Evolutionary conservation across 1,140 invertebrate genomes (phyloP).

Genomic region (Bilobella aurantiaca): DNA sequence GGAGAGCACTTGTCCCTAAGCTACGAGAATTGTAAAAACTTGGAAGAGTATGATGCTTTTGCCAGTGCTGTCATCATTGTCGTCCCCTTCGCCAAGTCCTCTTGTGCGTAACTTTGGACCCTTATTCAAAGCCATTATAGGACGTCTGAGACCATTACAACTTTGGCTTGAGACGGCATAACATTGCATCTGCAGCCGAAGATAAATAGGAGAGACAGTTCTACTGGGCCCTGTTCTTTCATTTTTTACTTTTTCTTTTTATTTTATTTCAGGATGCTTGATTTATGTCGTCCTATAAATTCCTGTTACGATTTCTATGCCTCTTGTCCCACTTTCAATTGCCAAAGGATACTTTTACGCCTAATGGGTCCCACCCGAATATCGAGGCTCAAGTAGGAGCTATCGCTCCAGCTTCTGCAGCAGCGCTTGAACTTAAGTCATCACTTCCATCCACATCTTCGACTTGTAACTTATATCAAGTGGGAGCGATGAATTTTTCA

Average conservation of each 20-base stretch:
- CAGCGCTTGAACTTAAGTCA: too few relatives aligned
- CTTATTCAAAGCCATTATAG: neutral
- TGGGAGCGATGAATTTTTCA: slow-evolving; percentile 1
- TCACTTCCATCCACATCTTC: neutral
- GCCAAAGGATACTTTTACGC: neutral
- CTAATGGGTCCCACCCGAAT: neutral
- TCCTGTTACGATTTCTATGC: slow-evolving; percentile 1
- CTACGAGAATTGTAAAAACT: too few relatives aligned
- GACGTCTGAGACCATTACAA: too few relatives aligned
- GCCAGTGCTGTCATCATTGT: too few relatives aligned
- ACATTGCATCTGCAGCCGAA: neutral
- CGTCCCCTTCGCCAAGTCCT: too few relatives aligned
- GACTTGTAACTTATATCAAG: too few relatives aligned
- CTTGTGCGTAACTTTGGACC: too few relatives aligned
- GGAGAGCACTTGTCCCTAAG: too few relatives aligned
- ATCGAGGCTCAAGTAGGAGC: too few relatives aligned
- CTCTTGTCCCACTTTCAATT: neutral
- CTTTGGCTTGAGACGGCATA: neutral
- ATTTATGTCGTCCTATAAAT: neutral
- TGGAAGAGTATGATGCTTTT: too few relatives aligned
- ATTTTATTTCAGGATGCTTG: neutral
- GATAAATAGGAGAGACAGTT: neutral
- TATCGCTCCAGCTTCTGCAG: too few relatives aligned
- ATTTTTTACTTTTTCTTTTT: neutral
- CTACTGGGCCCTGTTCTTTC: neutral